Percentiles rank a stretch among this genome's conserved stretches.
phyloP scores from a whole-genome alignment of 92 coral and sea anemone species.

The Epizoanthus illoricatus region DNA sequence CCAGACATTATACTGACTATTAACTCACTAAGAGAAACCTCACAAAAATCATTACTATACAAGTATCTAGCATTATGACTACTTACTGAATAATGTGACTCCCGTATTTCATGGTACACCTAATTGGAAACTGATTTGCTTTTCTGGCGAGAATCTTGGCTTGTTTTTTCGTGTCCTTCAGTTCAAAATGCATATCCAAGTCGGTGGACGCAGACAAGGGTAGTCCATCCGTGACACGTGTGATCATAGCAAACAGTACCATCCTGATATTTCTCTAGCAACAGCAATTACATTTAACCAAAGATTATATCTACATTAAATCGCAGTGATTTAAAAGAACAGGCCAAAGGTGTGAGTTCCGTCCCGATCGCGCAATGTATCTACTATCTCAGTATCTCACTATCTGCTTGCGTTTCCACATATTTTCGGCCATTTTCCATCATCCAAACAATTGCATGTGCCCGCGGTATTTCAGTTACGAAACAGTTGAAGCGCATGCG shows the following conservation, averaged over 20 bases:
- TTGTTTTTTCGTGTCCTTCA: constrained; percentile 90
- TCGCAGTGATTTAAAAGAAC: background rate
- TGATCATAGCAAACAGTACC: constrained; percentile 95
- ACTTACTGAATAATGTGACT: constrained; percentile 86
- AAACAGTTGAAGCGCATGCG: constrained; percentile 1
- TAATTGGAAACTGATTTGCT: constrained; percentile 85
- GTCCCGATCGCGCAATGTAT: too few relatives aligned
- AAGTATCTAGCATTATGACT: background rate
- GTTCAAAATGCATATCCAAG: constrained; percentile 91
- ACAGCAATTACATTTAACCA: background rate
- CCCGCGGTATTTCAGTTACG: constrained; percentile 19
- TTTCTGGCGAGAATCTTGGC: constrained; percentile 85
- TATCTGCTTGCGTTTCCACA: background rate
- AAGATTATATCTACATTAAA: background rate
- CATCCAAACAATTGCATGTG: background rate
- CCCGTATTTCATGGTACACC: constrained; percentile 88
- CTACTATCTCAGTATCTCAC: background rate
- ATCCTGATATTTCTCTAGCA: constrained; percentile 34
- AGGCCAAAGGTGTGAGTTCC: background rate
- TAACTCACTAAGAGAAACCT: too few relatives aligned
- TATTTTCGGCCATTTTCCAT: background rate
- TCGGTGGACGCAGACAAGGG: constrained; percentile 96
- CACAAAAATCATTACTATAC: too few relatives aligned
- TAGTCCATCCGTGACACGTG: constrained; percentile 92
- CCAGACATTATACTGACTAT: too few relatives aligned